Percentiles rank a stretch among this genome's conserved stretches.
Evolutionary conservation across 2,888 invertebrate species (phyloP).

Genomic region (Acleris holmiana): DNA sequence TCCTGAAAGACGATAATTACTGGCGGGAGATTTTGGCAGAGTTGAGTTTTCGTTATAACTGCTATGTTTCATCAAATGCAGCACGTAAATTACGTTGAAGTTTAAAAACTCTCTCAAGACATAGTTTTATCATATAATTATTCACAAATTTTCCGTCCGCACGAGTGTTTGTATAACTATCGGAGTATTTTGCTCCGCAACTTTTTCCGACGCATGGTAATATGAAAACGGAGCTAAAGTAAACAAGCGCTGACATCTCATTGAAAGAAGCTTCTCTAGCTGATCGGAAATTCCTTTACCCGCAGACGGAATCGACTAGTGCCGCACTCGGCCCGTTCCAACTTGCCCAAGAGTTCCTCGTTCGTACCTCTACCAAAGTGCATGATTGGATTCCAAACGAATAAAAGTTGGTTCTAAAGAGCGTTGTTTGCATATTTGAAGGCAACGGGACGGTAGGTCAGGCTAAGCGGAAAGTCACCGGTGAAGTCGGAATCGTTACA

Average conservation of each 20-base stretch:
- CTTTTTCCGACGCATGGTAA: conserved; percentile 23
- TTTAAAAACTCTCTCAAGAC: too few relatives aligned
- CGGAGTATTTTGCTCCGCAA: conserved; percentile 9
- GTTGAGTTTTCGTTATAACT: conserved; percentile 14
- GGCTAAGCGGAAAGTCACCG: conserved; percentile 11
- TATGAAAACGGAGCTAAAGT: conserved; percentile 54
- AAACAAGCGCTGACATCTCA: conserved; percentile 52
- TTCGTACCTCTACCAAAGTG: conserved; percentile 56
- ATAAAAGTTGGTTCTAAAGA: conserved; percentile 69
- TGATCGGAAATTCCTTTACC: conserved; percentile 79
- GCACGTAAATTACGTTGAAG: not conserved
- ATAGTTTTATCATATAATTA: not conserved
- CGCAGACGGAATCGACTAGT: conserved; percentile 76
- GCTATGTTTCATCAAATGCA: conserved; percentile 4
- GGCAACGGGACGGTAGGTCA: conserved; percentile 39
- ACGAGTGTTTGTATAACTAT: conserved; percentile 2
- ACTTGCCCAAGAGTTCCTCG: conserved; percentile 60
- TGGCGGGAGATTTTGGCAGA: conserved; percentile 28
- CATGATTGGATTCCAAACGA: conserved; percentile 69
- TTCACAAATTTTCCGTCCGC: not conserved
- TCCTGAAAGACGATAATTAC: conserved; percentile 42
- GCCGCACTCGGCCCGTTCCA: conserved; percentile 57
- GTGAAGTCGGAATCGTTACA: not conserved
- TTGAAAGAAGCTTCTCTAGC: conserved; percentile 58
- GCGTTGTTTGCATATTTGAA: conserved; percentile 62